phyloP scores from a whole-genome alignment of 2,888 invertebrate species.

The Spodoptera littoralis region DNA sequence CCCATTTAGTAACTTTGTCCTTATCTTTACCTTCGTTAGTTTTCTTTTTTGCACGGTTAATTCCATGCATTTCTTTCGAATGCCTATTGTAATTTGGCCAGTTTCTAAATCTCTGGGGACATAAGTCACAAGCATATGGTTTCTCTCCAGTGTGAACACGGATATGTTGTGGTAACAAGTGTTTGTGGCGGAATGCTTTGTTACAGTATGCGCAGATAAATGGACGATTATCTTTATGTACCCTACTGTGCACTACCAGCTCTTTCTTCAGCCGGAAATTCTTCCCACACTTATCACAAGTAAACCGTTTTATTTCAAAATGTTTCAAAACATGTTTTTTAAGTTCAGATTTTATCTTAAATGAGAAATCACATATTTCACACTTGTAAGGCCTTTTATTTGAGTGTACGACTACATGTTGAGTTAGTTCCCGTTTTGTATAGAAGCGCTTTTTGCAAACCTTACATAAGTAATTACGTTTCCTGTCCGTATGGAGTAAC shows the following conservation, averaged over 20 bases:
- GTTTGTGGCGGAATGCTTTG: slow-evolving; percentile 93
- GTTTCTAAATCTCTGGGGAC: slow-evolving; percentile 90
- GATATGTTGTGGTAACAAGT: slow-evolving; percentile 92
- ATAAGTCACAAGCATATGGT: slow-evolving; percentile 91
- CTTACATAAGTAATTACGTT: slow-evolving; percentile 80
- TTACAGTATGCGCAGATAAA: slow-evolving; percentile 93
- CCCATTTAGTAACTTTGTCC: no score
- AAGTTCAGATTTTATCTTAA: slow-evolving; percentile 13
- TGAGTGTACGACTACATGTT: slow-evolving; percentile 18
- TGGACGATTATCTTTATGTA: slow-evolving; percentile 94
- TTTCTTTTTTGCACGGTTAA: slow-evolving; percentile 80
- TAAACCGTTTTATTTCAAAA: slow-evolving; percentile 77
- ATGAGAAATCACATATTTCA: slow-evolving; percentile 74
- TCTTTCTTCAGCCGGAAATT: slow-evolving; percentile 91
- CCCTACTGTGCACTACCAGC: slow-evolving; percentile 91
- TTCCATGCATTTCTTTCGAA: slow-evolving; percentile 92
- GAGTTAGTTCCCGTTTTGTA: slow-evolving; percentile 70
- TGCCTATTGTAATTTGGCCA: slow-evolving; percentile 95
- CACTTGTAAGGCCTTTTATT: slow-evolving; percentile 63
- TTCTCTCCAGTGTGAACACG: slow-evolving; percentile 92
- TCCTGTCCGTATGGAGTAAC: slow-evolving; percentile 83
- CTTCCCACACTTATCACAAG: slow-evolving; percentile 81
- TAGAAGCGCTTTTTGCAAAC: slow-evolving; percentile 81
- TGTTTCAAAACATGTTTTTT: slow-evolving; percentile 82
- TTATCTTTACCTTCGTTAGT: slow-evolving; percentile 68